Evolutionary conservation across 1,140 invertebrate genomes (phyloP).

Genomic region (Drosophila seguyi): DNA sequence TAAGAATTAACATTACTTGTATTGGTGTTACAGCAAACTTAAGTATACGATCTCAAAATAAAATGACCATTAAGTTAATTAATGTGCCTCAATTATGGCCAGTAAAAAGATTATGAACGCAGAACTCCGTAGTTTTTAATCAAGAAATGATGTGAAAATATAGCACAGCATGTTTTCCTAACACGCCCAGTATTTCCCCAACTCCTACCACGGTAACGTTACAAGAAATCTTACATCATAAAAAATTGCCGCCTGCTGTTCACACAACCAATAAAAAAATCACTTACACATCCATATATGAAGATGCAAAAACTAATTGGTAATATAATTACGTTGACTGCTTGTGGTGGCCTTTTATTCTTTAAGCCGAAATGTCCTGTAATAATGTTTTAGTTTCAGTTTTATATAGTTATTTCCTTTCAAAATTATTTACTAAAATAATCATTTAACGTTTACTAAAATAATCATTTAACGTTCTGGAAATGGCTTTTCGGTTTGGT

Average conservation of each 20-base stretch:
- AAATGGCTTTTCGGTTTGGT: no score
- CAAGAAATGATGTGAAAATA: slow-evolving; percentile 64
- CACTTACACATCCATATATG: slow-evolving; percentile 46
- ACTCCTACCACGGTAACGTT: neutral
- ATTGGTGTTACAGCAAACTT: slow-evolving; percentile 31
- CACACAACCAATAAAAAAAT: slow-evolving; percentile 74
- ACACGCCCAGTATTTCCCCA: neutral
- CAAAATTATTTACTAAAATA: no score
- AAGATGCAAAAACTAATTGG: slow-evolving; percentile 65
- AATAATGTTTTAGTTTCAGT: neutral
- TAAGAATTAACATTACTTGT: neutral
- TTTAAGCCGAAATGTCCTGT: neutral
- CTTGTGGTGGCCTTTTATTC: slow-evolving; percentile 2
- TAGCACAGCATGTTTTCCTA: slow-evolving; percentile 58
- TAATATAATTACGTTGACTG: slow-evolving; percentile 48
- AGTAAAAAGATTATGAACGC: slow-evolving; percentile 67
- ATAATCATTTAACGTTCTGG: no score
- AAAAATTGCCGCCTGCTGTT: slow-evolving; percentile 77
- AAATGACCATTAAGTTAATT: slow-evolving; percentile 83
- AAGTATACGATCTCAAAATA: slow-evolving; percentile 57
- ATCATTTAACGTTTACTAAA: no score
- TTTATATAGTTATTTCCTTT: neutral
- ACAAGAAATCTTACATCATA: slow-evolving; percentile 73
- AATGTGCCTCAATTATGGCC: slow-evolving; percentile 69
- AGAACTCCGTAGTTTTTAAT: slow-evolving; percentile 80